Evolutionary conservation across 1,140 invertebrate genomes (phyloP).

Genomic region (Sminthurinus signatus): DNA sequence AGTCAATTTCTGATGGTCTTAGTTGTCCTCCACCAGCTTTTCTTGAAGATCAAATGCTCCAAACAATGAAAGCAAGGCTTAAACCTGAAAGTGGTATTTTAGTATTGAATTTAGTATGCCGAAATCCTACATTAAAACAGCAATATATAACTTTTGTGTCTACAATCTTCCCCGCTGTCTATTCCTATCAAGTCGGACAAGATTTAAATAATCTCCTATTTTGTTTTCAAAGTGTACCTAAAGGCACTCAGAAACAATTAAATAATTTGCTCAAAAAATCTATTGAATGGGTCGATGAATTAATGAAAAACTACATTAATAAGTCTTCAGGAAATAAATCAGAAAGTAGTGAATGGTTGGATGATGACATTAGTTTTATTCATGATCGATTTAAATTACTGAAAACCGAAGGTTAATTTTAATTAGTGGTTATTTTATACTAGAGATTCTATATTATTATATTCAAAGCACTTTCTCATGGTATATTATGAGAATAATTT

Average conservation of each 20-base stretch:
- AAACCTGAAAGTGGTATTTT: constrained; percentile 25
- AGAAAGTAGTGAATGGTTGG: constrained; percentile 2
- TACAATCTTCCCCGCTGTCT: constrained; percentile 29
- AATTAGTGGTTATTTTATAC: too few species aligned
- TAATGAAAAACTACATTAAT: background rate
- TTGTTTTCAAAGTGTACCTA: constrained; percentile 25
- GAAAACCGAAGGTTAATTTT: background rate
- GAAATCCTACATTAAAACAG: constrained; percentile 27
- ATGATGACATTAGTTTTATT: constrained; percentile 11
- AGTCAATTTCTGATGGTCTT: constrained; percentile 27
- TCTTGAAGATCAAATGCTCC: constrained; percentile 19
- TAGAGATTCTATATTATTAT: too few species aligned
- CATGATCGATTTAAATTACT: constrained; percentile 9
- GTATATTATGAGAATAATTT: too few species aligned
- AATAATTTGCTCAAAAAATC: constrained; percentile 10
- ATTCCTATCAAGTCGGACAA: constrained; percentile 21
- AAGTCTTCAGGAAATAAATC: background rate
- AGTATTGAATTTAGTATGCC: constrained; percentile 37
- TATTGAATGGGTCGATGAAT: background rate
- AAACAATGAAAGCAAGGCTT: constrained; percentile 24
- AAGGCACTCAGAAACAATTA: background rate
- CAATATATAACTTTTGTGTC: constrained; percentile 6
- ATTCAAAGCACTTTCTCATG: too few species aligned
- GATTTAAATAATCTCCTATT: constrained; percentile 36
- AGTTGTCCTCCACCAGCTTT: constrained; percentile 35